Evolutionary conservation across 1,140 invertebrate genomes (phyloP).

Genomic region (Leptopilina boulardi): DNA sequence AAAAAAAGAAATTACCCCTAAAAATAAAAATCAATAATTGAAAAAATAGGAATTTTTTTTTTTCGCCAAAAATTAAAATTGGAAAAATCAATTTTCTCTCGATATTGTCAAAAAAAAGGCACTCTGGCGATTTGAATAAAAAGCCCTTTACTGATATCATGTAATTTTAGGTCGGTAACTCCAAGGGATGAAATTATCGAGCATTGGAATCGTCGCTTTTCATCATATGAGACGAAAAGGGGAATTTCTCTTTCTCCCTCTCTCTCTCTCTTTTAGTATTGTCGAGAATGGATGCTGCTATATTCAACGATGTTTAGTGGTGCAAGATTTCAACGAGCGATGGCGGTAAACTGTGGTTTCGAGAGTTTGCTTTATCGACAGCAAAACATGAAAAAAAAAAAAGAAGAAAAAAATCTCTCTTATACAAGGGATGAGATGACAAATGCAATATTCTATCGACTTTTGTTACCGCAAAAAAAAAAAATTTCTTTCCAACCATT

Average conservation of each 20-base stretch:
- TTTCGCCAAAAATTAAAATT: no score
- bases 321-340: conserved; percentile 45
- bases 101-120: no score
- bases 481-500: neutral
- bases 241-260: conserved; percentile 37
- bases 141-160: neutral
- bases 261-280: no score
- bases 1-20: no score
- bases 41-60: no score
- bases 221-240: neutral
- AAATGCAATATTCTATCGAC: neutral
- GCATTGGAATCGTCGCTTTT: conserved; percentile 27
- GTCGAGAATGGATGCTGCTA: conserved; percentile 2
- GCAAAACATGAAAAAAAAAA: conserved; percentile 2
- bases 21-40: no score
- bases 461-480: neutral
- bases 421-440: neutral
- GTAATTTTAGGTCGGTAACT: conserved; percentile 27
- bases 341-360: conserved; percentile 46
- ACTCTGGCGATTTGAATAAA: no score
- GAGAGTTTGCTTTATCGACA: conserved; percentile 26
- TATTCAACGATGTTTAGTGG: conserved; percentile 24
- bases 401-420: conserved; percentile 30
- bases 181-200: conserved; percentile 39
- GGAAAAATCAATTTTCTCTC: no score